These are phyloP conservation scores for Tonatia bakeri DNA, from an alignment of 2,113 vertebrate genomes.

Conservation along the genomic window DNA sequence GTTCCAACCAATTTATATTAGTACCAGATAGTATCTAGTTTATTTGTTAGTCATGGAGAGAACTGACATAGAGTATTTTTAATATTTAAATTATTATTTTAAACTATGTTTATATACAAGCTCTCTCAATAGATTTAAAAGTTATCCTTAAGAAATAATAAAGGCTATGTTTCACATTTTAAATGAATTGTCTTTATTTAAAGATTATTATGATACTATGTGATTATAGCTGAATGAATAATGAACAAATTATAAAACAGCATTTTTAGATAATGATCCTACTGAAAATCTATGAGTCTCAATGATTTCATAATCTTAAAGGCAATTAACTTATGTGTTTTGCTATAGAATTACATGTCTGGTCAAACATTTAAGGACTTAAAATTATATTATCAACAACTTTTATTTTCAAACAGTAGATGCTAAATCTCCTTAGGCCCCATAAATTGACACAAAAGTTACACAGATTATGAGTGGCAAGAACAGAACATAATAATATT, in stretches of 20 bases:
- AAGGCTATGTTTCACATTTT: background rate
- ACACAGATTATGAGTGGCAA: background rate
- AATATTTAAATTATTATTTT: conserved; percentile 4
- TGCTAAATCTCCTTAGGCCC: background rate
- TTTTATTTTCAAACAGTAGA: background rate
- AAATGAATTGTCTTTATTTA: conserved; percentile 13
- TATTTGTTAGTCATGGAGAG: background rate
- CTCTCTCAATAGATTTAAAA: background rate
- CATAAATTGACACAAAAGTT: background rate
- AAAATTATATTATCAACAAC: background rate
- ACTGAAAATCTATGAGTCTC: background rate
- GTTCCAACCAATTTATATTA: background rate
- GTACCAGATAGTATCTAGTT: background rate
- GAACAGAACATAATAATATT: background rate
- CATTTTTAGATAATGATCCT: background rate
- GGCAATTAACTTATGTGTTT: background rate
- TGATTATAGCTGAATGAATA: background rate
- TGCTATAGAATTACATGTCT: background rate
- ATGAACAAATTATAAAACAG: background rate
- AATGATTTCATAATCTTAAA: background rate
- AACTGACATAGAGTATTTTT: background rate
- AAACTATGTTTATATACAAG: background rate
- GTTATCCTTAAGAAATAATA: background rate
- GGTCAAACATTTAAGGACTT: background rate
- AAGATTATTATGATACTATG: background rate